Percentiles rank a stretch among this genome's conserved stretches.
Conservation (phyloP, 2,113 vertebrate species). For the Corythornis cristatus region DNA sequence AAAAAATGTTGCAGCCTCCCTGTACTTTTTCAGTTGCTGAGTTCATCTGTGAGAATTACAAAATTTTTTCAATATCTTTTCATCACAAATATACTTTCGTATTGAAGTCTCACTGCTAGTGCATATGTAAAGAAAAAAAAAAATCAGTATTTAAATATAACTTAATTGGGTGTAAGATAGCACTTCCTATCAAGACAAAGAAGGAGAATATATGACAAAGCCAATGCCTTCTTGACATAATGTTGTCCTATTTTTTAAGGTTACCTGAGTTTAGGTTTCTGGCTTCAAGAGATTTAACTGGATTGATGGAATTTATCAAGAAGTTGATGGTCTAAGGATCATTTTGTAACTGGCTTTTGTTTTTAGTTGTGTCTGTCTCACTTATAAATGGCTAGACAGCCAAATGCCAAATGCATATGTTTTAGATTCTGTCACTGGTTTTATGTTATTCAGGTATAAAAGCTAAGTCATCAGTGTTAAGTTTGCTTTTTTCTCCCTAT, state of each 20-base stretch:
- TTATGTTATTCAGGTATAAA: neutral
- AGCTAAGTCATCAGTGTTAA: neutral
- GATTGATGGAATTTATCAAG: neutral
- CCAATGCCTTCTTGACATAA: neutral
- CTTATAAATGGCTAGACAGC: neutral
- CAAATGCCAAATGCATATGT: rapidly evolving
- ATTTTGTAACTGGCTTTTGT: neutral
- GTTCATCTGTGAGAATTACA: neutral
- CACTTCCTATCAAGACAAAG: neutral
- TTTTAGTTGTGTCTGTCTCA: neutral
- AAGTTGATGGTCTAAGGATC: neutral
- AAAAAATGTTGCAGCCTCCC: neutral
- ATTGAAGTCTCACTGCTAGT: neutral
- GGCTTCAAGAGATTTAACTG: neutral
- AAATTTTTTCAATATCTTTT: neutral
- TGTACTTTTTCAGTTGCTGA: neutral
- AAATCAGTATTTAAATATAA: neutral
- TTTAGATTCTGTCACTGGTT: neutral
- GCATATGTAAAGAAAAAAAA: neutral
- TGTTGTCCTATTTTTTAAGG: neutral
- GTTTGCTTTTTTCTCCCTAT: neutral
- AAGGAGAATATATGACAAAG: neutral
- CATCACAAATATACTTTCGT: neutral
- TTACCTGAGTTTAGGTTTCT: neutral
- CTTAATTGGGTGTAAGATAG: neutral